phyloP scores from a whole-genome alignment of 2,888 invertebrate species.

The Heteromyza rotundicornis region DNA sequence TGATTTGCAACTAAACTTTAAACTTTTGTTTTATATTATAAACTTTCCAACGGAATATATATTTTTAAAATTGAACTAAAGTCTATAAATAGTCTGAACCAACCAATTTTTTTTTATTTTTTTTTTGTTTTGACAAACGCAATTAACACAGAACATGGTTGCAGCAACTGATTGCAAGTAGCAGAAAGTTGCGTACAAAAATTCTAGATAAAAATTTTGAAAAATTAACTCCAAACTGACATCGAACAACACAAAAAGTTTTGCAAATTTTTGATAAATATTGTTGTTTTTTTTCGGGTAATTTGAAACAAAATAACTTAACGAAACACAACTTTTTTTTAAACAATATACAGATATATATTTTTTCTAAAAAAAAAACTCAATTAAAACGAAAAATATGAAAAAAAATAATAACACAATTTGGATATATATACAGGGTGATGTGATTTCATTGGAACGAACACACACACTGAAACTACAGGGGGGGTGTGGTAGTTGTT shows the following conservation, averaged over 20 bases:
- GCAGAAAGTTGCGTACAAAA: conserved; percentile 20
- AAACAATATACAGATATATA: too few species aligned
- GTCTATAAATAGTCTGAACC: conserved; percentile 7
- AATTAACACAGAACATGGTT: conserved; percentile 19
- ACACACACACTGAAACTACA: conserved; percentile 1
- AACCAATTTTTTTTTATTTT: conserved; percentile 16
- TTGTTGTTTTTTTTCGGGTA: conserved; percentile 19
- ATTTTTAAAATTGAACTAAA: neutral
- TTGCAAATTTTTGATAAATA: neutral
- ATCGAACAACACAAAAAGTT: conserved; percentile 51
- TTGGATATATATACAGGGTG: conserved; percentile 23
- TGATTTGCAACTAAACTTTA: too few species aligned
- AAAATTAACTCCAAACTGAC: conserved; percentile 52
- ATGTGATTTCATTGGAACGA: neutral
- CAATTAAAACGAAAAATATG: neutral
- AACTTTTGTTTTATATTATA: too few species aligned
- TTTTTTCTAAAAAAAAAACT: conserved; percentile 13
- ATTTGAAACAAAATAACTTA: too few species aligned
- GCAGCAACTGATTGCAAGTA: conserved; percentile 24
- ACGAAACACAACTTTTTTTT: too few species aligned
- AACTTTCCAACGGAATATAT: too few species aligned
- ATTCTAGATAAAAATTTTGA: conserved; percentile 15
- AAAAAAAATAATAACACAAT: conserved; percentile 24
- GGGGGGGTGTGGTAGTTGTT: neutral
- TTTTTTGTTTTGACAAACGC: conserved; percentile 16